Evolutionary conservation across 2,113 vertebrate species (phyloP), one percentile per base, ranked within the genome.

Genomic region (Psettodes erumei): DNA sequence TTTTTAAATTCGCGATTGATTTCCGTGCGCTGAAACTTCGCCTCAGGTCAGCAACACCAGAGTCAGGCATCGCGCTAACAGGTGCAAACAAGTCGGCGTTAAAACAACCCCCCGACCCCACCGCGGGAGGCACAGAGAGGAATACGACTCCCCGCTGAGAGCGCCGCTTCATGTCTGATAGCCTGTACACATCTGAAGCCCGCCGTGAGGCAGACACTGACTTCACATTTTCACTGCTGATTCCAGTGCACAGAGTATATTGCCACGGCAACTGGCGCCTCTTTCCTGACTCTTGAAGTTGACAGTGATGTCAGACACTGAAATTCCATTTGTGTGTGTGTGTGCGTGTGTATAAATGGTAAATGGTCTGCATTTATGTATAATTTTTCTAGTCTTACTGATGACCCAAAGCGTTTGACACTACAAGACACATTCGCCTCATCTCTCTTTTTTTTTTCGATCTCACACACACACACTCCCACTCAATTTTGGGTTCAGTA

Each of bases 181-280:
- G 40, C 55, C 59, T 45, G 32, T 23, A 21, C 10, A 32, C n/a
- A 53, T 82, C 68, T 32, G 35, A 67, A 81, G 25, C 54, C n/a
- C 43, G 47, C 77, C 71, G 74, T 28, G 19, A 71, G 83, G 71
- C 37, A 5, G 28, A 64, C 2, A 68, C 40, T 64, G 55, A 85
- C 87, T 85, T 75, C 77, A 55, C 67, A 72, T 55, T 80, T 79
- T 76, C 69, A 82, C 73, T 81, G 30, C 56, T 67, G 75, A 80
- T 55, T 83, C 48, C 2, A 69, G 61, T 47, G 82, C 30, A 51
- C 43, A 50, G 64, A 71, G 30, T 50, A 54, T 79, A 89, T 88
- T 80, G 70, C 89, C 83, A 89, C 73, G n/a, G 85, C 59, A 86
- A 86, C 84, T 56, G 83, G 66, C 58, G 75, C 8, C 6, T 80